A percentile compares a stretch with the other conserved stretches of the same genome.
Evolutionary conservation across 2,797 vertebrate species (phyloP).

Genomic region (Arremon brunneinucha): DNA sequence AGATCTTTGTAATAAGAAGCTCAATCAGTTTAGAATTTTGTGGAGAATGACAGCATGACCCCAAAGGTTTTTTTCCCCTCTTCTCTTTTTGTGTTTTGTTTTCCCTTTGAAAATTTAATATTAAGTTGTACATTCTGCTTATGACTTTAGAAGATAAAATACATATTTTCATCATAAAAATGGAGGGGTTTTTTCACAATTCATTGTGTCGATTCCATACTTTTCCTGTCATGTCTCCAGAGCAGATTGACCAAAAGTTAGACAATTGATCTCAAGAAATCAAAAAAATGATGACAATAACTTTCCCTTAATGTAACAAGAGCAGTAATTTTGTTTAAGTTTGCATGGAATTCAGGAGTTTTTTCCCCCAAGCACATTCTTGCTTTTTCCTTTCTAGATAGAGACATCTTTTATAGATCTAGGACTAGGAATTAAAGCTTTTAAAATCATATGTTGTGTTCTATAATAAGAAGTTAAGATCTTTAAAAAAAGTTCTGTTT

Average conservation of each 20-base stretch:
- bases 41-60: neutral
- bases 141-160: neutral
- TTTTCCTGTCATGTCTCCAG: neutral
- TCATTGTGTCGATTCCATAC: neutral
- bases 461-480: neutral
- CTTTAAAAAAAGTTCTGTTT: neutral
- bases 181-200: neutral
- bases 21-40: neutral
- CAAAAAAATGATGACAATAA: neutral
- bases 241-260: neutral
- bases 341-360: accelerated
- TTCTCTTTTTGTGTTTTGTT: neutral
- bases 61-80: neutral
- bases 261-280: neutral
- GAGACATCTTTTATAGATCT: neutral
- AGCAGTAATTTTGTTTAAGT: neutral
- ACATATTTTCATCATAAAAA: neutral
- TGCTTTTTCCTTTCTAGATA: neutral
- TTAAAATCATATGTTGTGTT: neutral
- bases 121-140: neutral
- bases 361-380: neutral
- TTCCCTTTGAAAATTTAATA: neutral
- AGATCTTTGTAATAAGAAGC: neutral
- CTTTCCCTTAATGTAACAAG: neutral
- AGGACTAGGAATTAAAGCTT: neutral